phyloP scores from a whole-genome alignment of 1,140 invertebrate species.

The Drosophila bipectinata region DNA sequence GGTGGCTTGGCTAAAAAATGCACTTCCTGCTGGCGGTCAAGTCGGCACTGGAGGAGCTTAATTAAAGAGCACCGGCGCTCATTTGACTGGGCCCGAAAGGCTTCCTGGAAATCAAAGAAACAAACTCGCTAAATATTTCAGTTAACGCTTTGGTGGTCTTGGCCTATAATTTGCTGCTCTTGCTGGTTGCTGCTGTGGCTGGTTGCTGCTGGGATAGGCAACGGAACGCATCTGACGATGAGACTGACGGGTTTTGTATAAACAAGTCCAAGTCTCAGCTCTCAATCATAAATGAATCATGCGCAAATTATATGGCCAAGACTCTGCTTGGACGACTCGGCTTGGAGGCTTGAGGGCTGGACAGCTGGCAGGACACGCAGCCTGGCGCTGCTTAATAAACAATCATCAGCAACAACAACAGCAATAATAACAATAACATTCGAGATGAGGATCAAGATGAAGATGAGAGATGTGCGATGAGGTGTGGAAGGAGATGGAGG shows the following conservation, averaged over 20 bases:
- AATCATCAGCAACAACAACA: constrained; percentile 70
- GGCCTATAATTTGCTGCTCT: constrained; percentile 72
- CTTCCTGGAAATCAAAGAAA: constrained; percentile 82
- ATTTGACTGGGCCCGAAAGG: constrained; percentile 68
- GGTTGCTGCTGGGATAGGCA: constrained; percentile 18
- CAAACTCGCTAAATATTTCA: constrained; percentile 82
- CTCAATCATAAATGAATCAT: constrained; percentile 82
- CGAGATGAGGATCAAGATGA: constrained; percentile 48
- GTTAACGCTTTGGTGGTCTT: constrained; percentile 82
- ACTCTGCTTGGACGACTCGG: constrained; percentile 7
- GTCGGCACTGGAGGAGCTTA: constrained; percentile 62
- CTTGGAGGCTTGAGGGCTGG: constrained; percentile 8
- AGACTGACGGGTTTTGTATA: constrained; percentile 69
- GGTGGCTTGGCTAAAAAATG: constrained; percentile 31
- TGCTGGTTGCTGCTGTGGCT: constrained; percentile 9
- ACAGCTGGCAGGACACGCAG: constrained; percentile 64
- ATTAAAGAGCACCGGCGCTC: constrained; percentile 75
- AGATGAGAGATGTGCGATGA: constrained; percentile 14
- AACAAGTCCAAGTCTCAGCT: constrained; percentile 65
- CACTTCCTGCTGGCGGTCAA: constrained; percentile 58
- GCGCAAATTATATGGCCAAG: constrained; percentile 78
- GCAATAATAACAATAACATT: constrained; percentile 6
- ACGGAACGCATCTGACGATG: constrained; percentile 39
- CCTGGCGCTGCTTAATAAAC: constrained; percentile 80
- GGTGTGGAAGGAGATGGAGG: constrained; percentile 13